Percentiles rank a stretch among this genome's conserved stretches.
Conservation (phyloP, 2,113 vertebrate genomes). For the Periophthalmus modestus region DNA sequence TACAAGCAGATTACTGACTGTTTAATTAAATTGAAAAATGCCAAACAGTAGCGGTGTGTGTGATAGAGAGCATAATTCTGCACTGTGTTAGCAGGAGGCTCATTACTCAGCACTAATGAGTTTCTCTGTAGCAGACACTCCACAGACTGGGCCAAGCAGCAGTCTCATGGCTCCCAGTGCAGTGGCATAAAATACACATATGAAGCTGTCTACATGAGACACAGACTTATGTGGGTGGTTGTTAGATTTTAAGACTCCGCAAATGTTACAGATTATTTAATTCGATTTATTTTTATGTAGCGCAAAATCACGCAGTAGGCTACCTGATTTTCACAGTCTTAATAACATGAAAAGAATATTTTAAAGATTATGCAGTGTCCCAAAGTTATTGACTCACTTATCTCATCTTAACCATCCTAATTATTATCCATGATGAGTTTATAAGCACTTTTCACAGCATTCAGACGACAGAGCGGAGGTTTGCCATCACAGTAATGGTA, state of each 20-base stretch:
- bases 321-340: no score
- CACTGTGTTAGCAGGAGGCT: slow-evolving; percentile 49
- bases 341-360: no score
- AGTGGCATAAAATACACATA: slow-evolving; percentile 30
- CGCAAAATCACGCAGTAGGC: no score
- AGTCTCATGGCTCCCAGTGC: slow-evolving; percentile 37
- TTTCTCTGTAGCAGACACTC: slow-evolving; percentile 44
- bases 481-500: no score
- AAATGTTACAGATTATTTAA: not conserved
- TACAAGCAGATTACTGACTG: slow-evolving; percentile 49
- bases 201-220: slow-evolving; percentile 8
- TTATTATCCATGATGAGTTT: no score
- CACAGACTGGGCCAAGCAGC: slow-evolving; percentile 20
- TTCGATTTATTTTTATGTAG: no score
- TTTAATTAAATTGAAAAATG: slow-evolving; percentile 64
- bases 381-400: no score
- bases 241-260: not conserved
- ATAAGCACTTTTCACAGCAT: no score
- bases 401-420: no score
- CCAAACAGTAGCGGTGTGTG: slow-evolving; percentile 24
- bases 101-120: slow-evolving; percentile 61
- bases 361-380: no score
- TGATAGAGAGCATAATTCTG: slow-evolving; percentile 45
- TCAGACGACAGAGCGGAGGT: no score
- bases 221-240: not conserved